A percentile compares a stretch with the other conserved stretches of the same genome.
Evolutionary conservation across 2,113 vertebrate genomes (phyloP).

Genomic region (Coptodon bakossiorum): DNA sequence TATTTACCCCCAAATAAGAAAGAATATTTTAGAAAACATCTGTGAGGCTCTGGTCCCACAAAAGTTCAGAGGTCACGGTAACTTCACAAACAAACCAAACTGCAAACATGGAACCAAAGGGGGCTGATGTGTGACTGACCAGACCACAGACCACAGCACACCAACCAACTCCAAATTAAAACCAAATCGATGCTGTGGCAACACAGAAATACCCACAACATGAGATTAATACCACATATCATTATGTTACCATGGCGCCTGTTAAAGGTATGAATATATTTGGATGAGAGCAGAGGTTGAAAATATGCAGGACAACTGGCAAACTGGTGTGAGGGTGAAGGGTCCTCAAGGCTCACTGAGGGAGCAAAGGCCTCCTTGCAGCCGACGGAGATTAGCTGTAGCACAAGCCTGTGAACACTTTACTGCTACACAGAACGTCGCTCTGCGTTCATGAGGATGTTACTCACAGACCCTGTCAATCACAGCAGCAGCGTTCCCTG

Average conservation of each 20-base stretch:
- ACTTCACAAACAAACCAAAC: background rate
- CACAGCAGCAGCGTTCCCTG: rapidly evolving
- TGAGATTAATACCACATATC: background rate
- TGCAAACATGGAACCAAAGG: rapidly evolving
- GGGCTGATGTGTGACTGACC: background rate
- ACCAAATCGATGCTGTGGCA: background rate
- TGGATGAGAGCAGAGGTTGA: background rate
- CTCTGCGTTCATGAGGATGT: rapidly evolving
- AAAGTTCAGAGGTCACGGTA: background rate
- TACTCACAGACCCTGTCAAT: rapidly evolving
- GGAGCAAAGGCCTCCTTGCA: rapidly evolving
- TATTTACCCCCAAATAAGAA: background rate
- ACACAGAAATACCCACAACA: rapidly evolving
- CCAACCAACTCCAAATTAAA: background rate
- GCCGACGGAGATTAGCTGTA: background rate
- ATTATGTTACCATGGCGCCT: rapidly evolving
- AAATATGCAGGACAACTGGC: background rate
- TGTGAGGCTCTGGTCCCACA: background rate
- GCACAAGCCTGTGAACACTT: rapidly evolving
- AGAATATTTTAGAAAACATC: background rate
- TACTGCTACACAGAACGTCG: background rate
- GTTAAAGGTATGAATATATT: background rate
- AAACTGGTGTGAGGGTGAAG: background rate
- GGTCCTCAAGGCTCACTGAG: rapidly evolving
- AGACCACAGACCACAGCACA: background rate